These are phyloP conservation scores for Nothobranchius furzeri DNA, from an alignment of 2,113 vertebrate species.

Conservation along the genomic window DNA sequence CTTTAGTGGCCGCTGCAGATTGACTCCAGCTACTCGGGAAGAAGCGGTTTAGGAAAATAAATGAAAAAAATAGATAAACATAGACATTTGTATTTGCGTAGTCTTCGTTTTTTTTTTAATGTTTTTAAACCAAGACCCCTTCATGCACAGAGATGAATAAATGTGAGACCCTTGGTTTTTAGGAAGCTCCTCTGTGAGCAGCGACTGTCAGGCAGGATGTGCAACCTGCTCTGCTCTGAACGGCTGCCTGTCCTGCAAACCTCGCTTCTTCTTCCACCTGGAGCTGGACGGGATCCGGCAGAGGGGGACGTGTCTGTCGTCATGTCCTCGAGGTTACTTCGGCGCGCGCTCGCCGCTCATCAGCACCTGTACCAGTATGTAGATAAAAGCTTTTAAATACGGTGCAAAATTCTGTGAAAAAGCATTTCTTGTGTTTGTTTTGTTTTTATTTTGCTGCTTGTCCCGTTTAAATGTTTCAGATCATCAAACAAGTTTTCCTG, in stretches of 20 bases:
- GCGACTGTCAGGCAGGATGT: conserved; percentile 87
- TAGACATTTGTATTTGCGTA: too few relatives aligned
- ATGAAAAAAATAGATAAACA: too few relatives aligned
- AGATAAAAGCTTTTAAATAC: neutral
- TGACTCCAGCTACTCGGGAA: too few relatives aligned
- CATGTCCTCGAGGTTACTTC: conserved; percentile 88
- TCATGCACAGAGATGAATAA: neutral
- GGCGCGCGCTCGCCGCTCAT: conserved; percentile 87
- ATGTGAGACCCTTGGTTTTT: neutral
- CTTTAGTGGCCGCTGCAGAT: too few relatives aligned
- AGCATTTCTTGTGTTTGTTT: too few relatives aligned
- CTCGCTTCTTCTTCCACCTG: conserved; percentile 91
- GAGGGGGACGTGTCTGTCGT: conserved; percentile 87
- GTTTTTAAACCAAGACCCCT: too few relatives aligned
- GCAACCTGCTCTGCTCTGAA: conserved; percentile 88
- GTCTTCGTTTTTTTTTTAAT: too few relatives aligned
- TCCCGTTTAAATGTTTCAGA: neutral
- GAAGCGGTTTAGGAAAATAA: too few relatives aligned
- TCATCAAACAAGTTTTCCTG: neutral
- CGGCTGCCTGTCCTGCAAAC: conserved; percentile 90
- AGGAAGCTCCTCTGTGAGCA: conserved; percentile 84
- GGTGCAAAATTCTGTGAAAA: too few relatives aligned
- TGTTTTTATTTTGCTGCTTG: too few relatives aligned
- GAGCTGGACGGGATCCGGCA: conserved; percentile 89
- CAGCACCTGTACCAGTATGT: conserved; percentile 91